Base-by-base conservation (phyloP, 2,888 invertebrate genomes). In the Cephus spinipes region DNA sequence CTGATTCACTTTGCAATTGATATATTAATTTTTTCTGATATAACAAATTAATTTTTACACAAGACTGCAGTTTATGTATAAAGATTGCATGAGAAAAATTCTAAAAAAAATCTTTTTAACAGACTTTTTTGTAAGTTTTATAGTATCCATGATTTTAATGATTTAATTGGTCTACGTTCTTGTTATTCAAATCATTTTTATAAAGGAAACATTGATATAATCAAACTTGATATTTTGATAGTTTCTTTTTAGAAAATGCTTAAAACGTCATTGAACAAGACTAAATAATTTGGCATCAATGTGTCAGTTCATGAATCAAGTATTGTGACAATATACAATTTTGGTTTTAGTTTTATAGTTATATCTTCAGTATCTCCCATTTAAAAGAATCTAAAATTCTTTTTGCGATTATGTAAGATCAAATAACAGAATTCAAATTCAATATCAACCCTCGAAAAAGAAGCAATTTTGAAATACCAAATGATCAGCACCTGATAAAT, bases 1-100 rank as follows among this genome's bases (percentile, higher is more conserved):
- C 73, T 55, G n/a, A 73, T 76, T 76, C 76, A 76, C 55, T 40
- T 55, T 33, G 11, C 40, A 23, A 73, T 71, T 30, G 32, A 55
- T 55, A 55, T 23, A 55, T 23, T 9, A 23, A 55, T 55, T 55
- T 23, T 23, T 9, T 55, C 23, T 55, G 6, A 55, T 12, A 40
- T 40, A 23, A 55, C 9, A 55, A 55, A 55, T 55, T 55, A 6
- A 23, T 1, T 23, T 9, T 55, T 55, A 55, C 40, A 15, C 40
- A 55, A 55, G 40, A 55, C 23, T 55, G 1, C 15, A 55, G 55
- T 55, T 15, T 55, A 55, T 23, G 23, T 55, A 55, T 23, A 55
- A 55, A 9, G 55, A 23, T 55, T 23, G 23, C 9, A 23, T 23
- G 55, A 55, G 55, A 55, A 23, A 55, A 55, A 15, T 55, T 1